A percentile compares a stretch with the other conserved stretches of the same genome.
Evolutionary conservation across 2,888 invertebrate genomes (phyloP).

Genomic region (Venusia cambrica): DNA sequence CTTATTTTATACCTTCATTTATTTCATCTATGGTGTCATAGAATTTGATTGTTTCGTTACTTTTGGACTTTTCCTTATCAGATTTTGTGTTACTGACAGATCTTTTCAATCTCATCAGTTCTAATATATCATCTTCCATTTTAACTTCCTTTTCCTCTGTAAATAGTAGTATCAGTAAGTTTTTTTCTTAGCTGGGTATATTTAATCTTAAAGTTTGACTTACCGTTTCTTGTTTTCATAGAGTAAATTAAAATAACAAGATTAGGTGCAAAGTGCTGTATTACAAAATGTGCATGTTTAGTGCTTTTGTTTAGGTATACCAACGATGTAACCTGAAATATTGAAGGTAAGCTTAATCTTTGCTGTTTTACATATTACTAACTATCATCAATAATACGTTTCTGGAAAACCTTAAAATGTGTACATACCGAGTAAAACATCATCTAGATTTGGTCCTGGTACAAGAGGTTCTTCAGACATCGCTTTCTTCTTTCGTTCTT

Average conservation of each 20-base stretch:
- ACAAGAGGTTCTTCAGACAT: slow-evolving; percentile 23
- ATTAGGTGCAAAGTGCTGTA: slow-evolving; percentile 46
- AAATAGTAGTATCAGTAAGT: slow-evolving; percentile 16
- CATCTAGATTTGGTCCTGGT: slow-evolving; percentile 26
- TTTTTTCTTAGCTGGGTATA: slow-evolving; percentile 1
- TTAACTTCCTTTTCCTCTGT: slow-evolving; percentile 27
- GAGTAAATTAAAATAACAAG: slow-evolving; percentile 23
- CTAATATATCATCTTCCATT: slow-evolving; percentile 30
- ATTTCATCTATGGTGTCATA: slow-evolving; percentile 58
- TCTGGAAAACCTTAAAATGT: background rate
- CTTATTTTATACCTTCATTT: slow-evolving; percentile 67
- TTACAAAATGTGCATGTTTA: slow-evolving; percentile 40
- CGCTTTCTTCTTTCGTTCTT: too few relatives aligned
- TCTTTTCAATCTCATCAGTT: slow-evolving; percentile 44
- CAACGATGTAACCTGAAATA: slow-evolving; percentile 67
- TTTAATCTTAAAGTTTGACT: slow-evolving; percentile 11
- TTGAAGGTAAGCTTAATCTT: slow-evolving; percentile 2
- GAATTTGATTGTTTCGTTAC: slow-evolving; percentile 50
- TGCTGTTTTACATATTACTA: too few relatives aligned
- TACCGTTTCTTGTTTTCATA: slow-evolving; percentile 11
- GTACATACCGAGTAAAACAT: slow-evolving; percentile 36
- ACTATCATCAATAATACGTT: too few relatives aligned
- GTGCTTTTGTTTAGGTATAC: slow-evolving; percentile 45
- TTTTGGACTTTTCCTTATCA: slow-evolving; percentile 16
- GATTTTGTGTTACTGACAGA: slow-evolving; percentile 34